phyloP scores from a whole-genome alignment of 2,888 invertebrate species.

The Rotaria macrura region DNA sequence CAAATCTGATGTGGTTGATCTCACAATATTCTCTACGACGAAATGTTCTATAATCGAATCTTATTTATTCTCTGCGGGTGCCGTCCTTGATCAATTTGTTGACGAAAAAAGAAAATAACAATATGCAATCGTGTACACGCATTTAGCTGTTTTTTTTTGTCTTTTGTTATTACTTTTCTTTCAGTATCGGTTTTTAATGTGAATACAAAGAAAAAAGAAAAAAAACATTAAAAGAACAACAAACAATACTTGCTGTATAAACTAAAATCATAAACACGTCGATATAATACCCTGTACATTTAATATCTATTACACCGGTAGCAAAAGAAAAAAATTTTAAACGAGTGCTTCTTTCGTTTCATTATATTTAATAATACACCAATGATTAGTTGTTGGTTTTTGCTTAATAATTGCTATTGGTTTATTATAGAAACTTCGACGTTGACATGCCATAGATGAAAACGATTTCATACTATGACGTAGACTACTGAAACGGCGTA shows the following conservation, averaged over 20 bases:
- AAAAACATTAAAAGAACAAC: background rate
- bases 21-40: background rate
- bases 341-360: slow-evolving; percentile 14
- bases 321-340: background rate
- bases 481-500: slow-evolving; percentile 19
- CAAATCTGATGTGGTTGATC: background rate
- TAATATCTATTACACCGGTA: background rate
- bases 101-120: no score
- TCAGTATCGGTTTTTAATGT: background rate
- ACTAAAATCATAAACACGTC: background rate
- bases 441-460: background rate
- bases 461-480: background rate
- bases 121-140: background rate
- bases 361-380: slow-evolving; percentile 1
- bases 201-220: background rate
- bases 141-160: background rate
- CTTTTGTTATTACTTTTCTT: background rate
- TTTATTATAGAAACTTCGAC: background rate
- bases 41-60: background rate
- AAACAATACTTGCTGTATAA: background rate
- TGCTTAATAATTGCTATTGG: background rate
- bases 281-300: no score
- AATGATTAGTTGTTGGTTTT: background rate
- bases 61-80: background rate
- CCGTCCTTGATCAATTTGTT: background rate